These are phyloP conservation scores for Macroglossus sobrinus DNA, from an alignment of 2,113 vertebrate genomes.

Conservation along the genomic window DNA sequence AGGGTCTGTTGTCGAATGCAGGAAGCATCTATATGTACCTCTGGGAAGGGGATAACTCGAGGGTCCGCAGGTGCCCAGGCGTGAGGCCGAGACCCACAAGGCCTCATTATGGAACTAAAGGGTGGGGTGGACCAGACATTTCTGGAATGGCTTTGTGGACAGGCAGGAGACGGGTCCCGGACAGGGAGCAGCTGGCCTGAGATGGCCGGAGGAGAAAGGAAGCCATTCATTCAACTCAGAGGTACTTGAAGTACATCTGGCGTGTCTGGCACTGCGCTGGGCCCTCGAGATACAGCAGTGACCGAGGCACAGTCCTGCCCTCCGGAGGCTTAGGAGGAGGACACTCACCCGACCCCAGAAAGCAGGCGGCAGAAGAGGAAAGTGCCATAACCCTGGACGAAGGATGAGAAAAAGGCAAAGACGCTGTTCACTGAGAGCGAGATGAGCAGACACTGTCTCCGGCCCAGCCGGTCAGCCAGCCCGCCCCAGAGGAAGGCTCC, in stretches of 20 bases:
- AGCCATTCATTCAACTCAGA: background rate
- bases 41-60: background rate
- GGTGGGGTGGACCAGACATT: background rate
- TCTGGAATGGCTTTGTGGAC: background rate
- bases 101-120: background rate
- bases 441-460: conserved; percentile 96
- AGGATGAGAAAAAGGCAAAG: conserved; percentile 98
- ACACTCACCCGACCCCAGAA: conserved; percentile 94
- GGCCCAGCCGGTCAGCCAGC: conserved; percentile 94
- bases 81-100: background rate
- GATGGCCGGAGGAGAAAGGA: background rate
- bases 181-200: background rate
- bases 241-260: background rate
- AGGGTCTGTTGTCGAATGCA: background rate
- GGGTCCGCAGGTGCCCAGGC: background rate
- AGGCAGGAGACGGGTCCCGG: background rate
- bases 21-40: background rate
- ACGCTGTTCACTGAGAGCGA: conserved; percentile 98
- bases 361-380: conserved; percentile 97
- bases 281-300: background rate
- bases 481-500: conserved; percentile 98
- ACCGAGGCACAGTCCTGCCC: background rate
- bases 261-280: background rate
- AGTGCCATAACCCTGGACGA: conserved; percentile 97
- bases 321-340: background rate